These are phyloP conservation scores for Manduca sexta DNA, from an alignment of 1,140 invertebrate species.

Conservation along the genomic window DNA sequence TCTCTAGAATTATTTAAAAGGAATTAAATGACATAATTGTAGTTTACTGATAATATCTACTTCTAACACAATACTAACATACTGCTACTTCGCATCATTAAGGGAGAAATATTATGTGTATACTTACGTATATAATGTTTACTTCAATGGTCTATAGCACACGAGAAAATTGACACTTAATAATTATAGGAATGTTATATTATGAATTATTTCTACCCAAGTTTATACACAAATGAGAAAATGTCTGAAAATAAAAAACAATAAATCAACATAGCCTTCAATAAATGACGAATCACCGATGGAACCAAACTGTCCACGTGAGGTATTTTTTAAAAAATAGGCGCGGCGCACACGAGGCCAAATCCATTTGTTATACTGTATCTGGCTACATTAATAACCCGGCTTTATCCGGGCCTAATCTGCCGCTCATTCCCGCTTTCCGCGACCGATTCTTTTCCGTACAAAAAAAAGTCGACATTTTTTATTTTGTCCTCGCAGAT, in stretches of 20 bases:
- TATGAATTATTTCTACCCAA: neutral
- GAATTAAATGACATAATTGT: too few species aligned
- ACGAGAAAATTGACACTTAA: too few species aligned
- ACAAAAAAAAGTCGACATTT: conserved; percentile 25
- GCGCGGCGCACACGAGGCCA: conserved; percentile 13
- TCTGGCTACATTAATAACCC: conserved; percentile 66
- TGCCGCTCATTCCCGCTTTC: conserved; percentile 68
- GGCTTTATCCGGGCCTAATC: conserved; percentile 64
- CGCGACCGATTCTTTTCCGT: conserved; percentile 65
- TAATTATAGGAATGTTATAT: conserved; percentile 1
- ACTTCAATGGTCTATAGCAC: too few species aligned
- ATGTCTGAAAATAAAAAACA: too few species aligned
- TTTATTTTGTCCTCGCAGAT: conserved; percentile 44
- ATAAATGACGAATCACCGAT: too few species aligned
- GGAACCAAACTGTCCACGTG: neutral
- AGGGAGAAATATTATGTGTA: too few species aligned
- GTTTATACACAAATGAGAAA: too few species aligned
- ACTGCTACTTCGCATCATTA: conserved; percentile 3
- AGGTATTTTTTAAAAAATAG: neutral
- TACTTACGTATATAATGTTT: too few species aligned
- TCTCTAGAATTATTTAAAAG: too few species aligned
- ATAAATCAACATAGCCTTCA: too few species aligned
- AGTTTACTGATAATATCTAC: too few species aligned
- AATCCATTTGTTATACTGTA: conserved; percentile 58
- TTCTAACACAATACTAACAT: too few species aligned